A percentile compares a stretch with the other conserved stretches of the same genome.
Conservation (phyloP, 2,113 vertebrate species). For the Onychorhynchus coronatus region DNA sequence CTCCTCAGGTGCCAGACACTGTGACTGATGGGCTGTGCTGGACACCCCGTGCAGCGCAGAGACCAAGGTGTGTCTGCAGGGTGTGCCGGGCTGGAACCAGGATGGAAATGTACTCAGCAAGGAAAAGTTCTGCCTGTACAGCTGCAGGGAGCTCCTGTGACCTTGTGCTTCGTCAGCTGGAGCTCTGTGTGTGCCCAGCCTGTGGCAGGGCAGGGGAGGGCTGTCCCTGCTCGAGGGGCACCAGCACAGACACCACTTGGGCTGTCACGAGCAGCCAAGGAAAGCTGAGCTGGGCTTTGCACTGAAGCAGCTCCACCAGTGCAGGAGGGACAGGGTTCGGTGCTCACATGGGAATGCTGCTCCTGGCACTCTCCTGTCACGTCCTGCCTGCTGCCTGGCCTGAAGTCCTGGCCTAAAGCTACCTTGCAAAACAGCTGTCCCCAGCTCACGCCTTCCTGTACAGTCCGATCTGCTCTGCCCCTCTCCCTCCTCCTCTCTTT, state of each 20-base stretch:
- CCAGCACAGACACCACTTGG: neutral
- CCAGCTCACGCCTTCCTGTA: neutral
- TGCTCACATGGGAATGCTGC: neutral
- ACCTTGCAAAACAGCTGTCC: neutral
- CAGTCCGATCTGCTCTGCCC: neutral
- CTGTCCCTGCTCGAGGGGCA: neutral
- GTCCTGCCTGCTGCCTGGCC: neutral
- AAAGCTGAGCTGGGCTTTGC: neutral
- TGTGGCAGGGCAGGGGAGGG: neutral
- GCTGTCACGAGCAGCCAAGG: neutral
- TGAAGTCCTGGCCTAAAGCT: neutral
- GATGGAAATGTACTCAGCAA: neutral
- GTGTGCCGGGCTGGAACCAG: neutral
- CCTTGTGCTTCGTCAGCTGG: neutral
- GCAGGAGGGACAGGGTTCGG: neutral
- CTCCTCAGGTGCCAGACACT: neutral
- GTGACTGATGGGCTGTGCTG: fast-evolving
- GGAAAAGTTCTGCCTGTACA: neutral
- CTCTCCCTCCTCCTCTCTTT: neutral
- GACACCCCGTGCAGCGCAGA: neutral
- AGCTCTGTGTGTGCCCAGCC: neutral
- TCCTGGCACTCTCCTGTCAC: neutral
- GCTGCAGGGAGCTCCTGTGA: neutral
- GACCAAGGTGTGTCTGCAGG: neutral
- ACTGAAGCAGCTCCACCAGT: neutral